A percentile compares a stretch with the other conserved stretches of the same genome.
Evolutionary conservation across 2,888 invertebrate species (phyloP).

Genomic region (Drosophila nigricruria): DNA sequence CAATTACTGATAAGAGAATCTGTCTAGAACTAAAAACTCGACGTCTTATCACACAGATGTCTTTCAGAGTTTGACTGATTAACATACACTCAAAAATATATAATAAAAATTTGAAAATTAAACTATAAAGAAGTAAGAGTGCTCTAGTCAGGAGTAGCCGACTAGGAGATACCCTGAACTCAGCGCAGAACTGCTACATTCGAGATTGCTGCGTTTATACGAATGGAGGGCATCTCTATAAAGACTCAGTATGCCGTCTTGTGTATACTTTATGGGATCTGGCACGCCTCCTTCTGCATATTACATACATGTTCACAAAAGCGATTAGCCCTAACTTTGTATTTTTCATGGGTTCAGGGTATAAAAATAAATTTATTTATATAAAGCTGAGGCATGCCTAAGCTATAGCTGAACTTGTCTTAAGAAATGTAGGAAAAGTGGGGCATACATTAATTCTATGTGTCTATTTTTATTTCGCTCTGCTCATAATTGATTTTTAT

Average conservation of each 20-base stretch:
- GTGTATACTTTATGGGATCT: too few relatives aligned
- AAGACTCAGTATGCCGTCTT: neutral
- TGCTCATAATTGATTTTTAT: neutral
- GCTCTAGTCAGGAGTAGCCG: neutral
- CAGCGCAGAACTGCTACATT: neutral
- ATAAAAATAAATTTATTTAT: neutral
- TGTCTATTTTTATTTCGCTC: neutral
- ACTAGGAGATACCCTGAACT: neutral
- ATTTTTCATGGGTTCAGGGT: neutral
- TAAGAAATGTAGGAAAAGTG: neutral
- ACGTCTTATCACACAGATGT: conserved; percentile 4
- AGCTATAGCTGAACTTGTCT: neutral
- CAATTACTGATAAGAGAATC: neutral
- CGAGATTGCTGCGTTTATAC: neutral
- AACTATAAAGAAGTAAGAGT: neutral
- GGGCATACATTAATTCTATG: neutral
- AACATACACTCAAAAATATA: neutral
- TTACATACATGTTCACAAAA: neutral
- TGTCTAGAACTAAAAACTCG: neutral
- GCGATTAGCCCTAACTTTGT: too few relatives aligned
- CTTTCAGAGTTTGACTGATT: conserved; percentile 1
- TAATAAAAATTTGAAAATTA: neutral
- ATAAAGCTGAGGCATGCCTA: neutral
- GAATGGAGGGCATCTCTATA: neutral
- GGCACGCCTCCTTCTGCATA: neutral